A percentile compares a stretch with the other conserved stretches of the same genome.
phyloP scores from a whole-genome alignment of 2,888 invertebrate genomes.

The Diplazon laetatorius region DNA sequence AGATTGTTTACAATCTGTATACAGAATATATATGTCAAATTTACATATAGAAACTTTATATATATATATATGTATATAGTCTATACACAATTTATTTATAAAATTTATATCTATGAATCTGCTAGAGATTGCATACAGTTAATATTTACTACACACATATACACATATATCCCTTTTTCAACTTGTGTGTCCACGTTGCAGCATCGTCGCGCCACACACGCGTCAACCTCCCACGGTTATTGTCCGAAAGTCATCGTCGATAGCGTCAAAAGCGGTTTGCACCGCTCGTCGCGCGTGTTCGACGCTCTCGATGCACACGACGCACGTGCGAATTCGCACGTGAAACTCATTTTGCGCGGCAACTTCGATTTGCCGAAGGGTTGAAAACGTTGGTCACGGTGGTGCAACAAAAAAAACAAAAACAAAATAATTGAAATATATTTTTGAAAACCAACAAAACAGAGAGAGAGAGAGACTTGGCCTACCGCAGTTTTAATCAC shows the following conservation, averaged over 20 bases:
- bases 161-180: background rate
- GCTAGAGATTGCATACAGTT: too few relatives aligned
- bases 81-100: too few relatives aligned
- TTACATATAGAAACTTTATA: too few relatives aligned
- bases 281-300: background rate
- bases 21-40: too few relatives aligned
- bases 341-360: background rate
- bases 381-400: background rate
- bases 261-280: slow-evolving; percentile 23
- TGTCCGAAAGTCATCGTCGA: slow-evolving; percentile 22
- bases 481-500: slow-evolving; percentile 76
- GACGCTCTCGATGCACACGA: background rate
- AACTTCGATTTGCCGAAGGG: background rate
- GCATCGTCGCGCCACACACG: slow-evolving; percentile 2
- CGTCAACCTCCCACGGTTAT: slow-evolving; percentile 50
- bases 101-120: too few relatives aligned
- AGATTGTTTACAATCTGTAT: too few relatives aligned
- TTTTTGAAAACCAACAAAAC: too few relatives aligned
- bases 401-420: slow-evolving; percentile 6
- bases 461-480: slow-evolving; percentile 68
- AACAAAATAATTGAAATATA: slow-evolving; percentile 46
- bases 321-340: background rate
- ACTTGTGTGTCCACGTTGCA: background rate
- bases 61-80: too few relatives aligned
- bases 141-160: too few relatives aligned